These are phyloP conservation scores for honey bee (Apis mellifera) DNA, from an alignment of 1,140 invertebrate genomes.

Conservation along the genomic window DNA sequence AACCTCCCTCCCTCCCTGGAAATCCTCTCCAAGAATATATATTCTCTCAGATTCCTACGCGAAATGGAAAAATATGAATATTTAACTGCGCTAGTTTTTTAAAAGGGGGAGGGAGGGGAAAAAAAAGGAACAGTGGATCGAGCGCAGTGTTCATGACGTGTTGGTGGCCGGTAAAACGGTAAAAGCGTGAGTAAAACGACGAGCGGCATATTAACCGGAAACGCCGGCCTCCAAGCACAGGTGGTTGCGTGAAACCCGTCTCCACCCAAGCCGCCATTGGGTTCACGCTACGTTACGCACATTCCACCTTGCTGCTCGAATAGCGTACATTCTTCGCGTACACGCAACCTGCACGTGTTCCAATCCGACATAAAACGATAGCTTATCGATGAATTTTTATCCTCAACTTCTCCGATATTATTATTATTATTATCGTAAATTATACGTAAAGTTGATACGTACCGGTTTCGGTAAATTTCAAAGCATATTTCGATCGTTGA, in stretches of 20 bases:
- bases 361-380: neutral
- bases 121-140: too few relatives aligned
- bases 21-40: too few relatives aligned
- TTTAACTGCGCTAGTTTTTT: neutral
- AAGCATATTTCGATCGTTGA: too few relatives aligned
- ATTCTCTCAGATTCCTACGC: too few relatives aligned
- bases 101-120: too few relatives aligned
- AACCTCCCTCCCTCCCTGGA: neutral
- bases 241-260: slow-evolving; percentile 41
- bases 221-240: slow-evolving; percentile 35
- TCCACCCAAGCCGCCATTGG: slow-evolving; percentile 24
- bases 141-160: neutral
- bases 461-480: neutral
- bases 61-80: neutral
- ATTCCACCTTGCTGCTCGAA: slow-evolving; percentile 49
- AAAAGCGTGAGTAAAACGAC: slow-evolving; percentile 25
- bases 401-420: too few relatives aligned
- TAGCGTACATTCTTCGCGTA: slow-evolving; percentile 16
- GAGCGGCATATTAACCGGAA: slow-evolving; percentile 23
- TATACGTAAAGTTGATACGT: neutral
- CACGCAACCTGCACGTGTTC: neutral
- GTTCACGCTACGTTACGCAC: slow-evolving; percentile 62
- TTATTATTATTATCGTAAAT: neutral
- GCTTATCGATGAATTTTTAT: slow-evolving; percentile 9
- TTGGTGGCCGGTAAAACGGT: neutral